Evolutionary conservation across 2,888 invertebrate species (phyloP).

Genomic region (Cantharis rufa): DNA sequence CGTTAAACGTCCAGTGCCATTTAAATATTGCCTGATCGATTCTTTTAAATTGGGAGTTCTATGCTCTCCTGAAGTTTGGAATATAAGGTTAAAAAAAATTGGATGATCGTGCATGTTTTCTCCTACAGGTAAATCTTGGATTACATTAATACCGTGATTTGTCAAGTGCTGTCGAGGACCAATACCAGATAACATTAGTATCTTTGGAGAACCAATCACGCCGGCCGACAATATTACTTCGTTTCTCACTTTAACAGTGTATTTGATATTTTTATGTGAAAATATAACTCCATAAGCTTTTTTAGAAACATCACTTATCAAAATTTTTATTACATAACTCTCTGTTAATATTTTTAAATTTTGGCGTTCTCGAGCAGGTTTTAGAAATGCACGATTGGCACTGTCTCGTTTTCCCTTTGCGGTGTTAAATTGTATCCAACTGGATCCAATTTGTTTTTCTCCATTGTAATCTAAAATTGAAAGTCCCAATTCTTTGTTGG

Average conservation of each 20-base stretch:
- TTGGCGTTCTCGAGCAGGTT: constrained; percentile 56
- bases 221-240: constrained; percentile 79
- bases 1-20: constrained; percentile 33
- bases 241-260: constrained; percentile 60
- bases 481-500: constrained; percentile 62
- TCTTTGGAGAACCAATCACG: constrained; percentile 63
- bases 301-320: constrained; percentile 60
- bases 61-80: constrained; percentile 26
- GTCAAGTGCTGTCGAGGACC: constrained; percentile 39
- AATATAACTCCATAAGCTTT: constrained; percentile 63
- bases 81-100: constrained; percentile 34
- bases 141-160: constrained; percentile 32
- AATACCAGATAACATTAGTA: constrained; percentile 44
- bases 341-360: constrained; percentile 64
- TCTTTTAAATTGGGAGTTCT: constrained; percentile 6
- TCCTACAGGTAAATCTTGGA: constrained; percentile 38
- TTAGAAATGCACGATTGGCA: constrained; percentile 64
- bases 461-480: constrained; percentile 67
- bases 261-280: constrained; percentile 53
- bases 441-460: constrained; percentile 63
- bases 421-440: constrained; percentile 65
- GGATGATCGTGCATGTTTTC: constrained; percentile 40
- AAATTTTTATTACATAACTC: constrained; percentile 60
- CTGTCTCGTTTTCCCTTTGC: constrained; percentile 63
- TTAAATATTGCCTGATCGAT: constrained; percentile 31